Conservation (phyloP, 2,113 vertebrate genomes). For the Epinephelus lanceolatus region DNA sequence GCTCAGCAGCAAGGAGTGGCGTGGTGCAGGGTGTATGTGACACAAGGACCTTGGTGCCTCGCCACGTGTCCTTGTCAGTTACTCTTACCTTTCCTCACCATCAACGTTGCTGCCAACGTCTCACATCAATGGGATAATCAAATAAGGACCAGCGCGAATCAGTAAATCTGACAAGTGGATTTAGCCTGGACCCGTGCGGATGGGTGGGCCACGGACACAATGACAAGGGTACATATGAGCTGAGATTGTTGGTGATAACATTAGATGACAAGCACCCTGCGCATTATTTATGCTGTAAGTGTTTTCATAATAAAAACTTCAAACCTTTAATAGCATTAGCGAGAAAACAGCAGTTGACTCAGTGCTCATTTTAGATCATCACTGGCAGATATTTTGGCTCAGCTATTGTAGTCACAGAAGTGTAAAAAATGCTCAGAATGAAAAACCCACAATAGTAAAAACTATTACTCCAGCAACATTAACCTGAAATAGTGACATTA, state of each 20-base stretch:
- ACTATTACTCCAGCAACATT: conserved; percentile 12
- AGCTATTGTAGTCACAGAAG: neutral
- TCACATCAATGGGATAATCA: conserved; percentile 71
- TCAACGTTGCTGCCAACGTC: conserved; percentile 68
- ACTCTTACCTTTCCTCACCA: conserved; percentile 71
- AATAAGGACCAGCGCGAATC: conserved; percentile 71
- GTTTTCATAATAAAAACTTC: neutral
- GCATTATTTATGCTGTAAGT: neutral
- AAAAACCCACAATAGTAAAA: neutral
- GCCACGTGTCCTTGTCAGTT: conserved; percentile 76
- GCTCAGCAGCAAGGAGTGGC: conserved; percentile 67
- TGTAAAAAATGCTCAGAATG: neutral
- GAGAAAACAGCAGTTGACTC: neutral
- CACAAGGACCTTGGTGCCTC: conserved; percentile 68
- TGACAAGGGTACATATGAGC: neutral
- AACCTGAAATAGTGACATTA: conserved; percentile 1
- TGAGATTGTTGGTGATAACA: neutral
- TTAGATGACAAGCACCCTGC: neutral
- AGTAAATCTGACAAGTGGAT: conserved; percentile 67
- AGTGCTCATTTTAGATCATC: neutral
- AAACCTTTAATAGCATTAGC: neutral
- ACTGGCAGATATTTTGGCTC: neutral
- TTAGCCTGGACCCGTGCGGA: conserved; percentile 40
- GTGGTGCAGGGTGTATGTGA: conserved; percentile 44
- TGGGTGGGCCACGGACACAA: neutral